These are phyloP conservation scores for Myiozetetes cayanensis DNA, from an alignment of 2,113 vertebrate genomes.

Conservation along the genomic window DNA sequence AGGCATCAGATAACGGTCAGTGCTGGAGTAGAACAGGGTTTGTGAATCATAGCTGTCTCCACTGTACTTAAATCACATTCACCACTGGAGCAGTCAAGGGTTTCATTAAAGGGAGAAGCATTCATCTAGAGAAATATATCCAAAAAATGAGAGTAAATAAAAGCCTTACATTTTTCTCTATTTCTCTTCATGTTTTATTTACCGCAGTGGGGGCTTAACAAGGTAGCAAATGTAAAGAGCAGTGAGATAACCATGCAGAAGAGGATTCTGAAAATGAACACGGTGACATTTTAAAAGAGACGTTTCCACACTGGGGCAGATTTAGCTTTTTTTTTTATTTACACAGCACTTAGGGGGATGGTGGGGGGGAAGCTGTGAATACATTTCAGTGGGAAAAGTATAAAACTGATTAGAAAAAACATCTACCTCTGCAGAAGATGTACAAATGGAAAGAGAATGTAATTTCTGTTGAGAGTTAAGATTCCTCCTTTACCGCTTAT, in stretches of 20 bases:
- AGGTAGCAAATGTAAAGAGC: constrained; percentile 67
- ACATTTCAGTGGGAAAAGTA: background rate
- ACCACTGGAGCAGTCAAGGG: constrained; percentile 81
- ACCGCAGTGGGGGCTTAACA: constrained; percentile 69
- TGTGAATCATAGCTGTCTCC: constrained; percentile 84
- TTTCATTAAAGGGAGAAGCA: constrained; percentile 85
- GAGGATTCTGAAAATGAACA: constrained; percentile 35
- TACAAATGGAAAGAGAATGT: background rate
- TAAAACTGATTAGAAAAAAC: background rate
- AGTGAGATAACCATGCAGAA: constrained; percentile 53
- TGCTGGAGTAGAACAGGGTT: constrained; percentile 79
- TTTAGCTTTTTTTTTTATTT: constrained; percentile 23
- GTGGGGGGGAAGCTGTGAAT: background rate
- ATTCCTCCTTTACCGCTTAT: background rate
- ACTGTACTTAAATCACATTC: constrained; percentile 84
- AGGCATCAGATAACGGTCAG: constrained; percentile 77
- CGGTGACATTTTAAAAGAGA: constrained; percentile 34
- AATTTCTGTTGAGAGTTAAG: background rate
- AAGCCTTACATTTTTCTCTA: constrained; percentile 69
- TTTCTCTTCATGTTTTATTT: constrained; percentile 78
- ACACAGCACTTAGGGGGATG: background rate
- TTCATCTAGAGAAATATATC: constrained; percentile 81
- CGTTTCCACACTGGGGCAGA: constrained; percentile 7
- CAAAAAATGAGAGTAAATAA: constrained; percentile 77
- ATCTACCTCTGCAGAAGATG: background rate